Percentiles rank a stretch among this genome's conserved stretches.
Conservation (phyloP, 1,140 invertebrate genomes). For the Mizuhopecten yessoensis region DNA sequence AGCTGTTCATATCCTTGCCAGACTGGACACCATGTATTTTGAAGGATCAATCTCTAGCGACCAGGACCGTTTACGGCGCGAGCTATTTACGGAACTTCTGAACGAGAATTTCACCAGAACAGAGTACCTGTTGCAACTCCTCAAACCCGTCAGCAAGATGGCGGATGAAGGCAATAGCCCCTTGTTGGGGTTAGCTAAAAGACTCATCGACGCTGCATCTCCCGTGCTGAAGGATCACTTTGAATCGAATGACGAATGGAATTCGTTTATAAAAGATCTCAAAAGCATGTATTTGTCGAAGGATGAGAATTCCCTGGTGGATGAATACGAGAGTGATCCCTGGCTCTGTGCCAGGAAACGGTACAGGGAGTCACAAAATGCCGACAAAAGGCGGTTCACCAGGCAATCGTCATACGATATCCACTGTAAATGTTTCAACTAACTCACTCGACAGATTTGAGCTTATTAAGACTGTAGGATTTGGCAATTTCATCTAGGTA, state of each 20-base stretch:
- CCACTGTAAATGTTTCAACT: conserved; percentile 4
- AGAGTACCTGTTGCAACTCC: conserved; percentile 46
- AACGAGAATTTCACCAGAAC: conserved; percentile 52
- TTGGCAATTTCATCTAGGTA: no score
- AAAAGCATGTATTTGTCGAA: conserved; percentile 53
- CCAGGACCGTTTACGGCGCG: conserved; percentile 57
- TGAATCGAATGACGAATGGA: conserved; percentile 62
- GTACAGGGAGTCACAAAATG: conserved; percentile 53
- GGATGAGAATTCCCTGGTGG: conserved; percentile 59
- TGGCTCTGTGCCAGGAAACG: conserved; percentile 66
- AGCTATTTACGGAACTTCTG: conserved; percentile 64
- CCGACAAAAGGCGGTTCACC: conserved; percentile 13
- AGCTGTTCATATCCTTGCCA: conserved; percentile 67
- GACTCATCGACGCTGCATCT: conserved; percentile 58
- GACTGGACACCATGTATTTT: conserved; percentile 72
- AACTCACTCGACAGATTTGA: neutral
- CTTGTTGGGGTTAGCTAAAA: conserved; percentile 52
- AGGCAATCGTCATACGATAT: neutral
- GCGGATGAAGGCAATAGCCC: conserved; percentile 62
- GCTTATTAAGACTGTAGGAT: no score
- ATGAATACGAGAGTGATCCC: conserved; percentile 73
- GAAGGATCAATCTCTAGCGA: conserved; percentile 67
- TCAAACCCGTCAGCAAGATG: conserved; percentile 42
- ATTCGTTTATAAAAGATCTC: conserved; percentile 49
- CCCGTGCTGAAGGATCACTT: conserved; percentile 64